phyloP scores from a whole-genome alignment of 2,888 invertebrate species.

The Chrysopilus asiliformis region DNA sequence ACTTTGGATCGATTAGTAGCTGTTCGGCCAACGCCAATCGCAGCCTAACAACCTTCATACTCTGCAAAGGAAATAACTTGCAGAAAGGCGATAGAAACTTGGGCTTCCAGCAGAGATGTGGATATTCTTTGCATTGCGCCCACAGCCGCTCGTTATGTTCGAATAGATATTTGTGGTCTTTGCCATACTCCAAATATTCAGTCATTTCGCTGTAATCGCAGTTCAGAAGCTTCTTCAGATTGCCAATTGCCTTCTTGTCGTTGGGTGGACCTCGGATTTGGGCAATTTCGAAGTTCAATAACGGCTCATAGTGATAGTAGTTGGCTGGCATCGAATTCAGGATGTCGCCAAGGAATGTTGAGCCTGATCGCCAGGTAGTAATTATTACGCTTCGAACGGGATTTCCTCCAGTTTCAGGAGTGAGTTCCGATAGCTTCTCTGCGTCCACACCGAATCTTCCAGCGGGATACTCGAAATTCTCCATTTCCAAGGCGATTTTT shows the following conservation, averaged over 20 bases:
- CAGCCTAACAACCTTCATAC: conserved; percentile 74
- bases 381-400: conserved; percentile 66
- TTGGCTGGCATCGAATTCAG: conserved; percentile 73
- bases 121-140: conserved; percentile 59
- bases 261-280: conserved; percentile 65
- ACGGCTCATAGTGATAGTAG: conserved; percentile 82
- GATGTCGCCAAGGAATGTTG: conserved; percentile 78
- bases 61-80: conserved; percentile 74
- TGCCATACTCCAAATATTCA: conserved; percentile 65
- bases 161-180: conserved; percentile 63
- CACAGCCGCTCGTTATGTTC: conserved; percentile 75
- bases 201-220: conserved; percentile 64
- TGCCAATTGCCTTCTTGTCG: conserved; percentile 50
- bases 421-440: conserved; percentile 51
- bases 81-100: conserved; percentile 67
- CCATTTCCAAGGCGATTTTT: conserved; percentile 43
- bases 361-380: conserved; percentile 85
- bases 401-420: conserved; percentile 53
- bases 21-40: conserved; percentile 57
- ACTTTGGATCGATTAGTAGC: conserved; percentile 57
- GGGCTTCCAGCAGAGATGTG: conserved; percentile 51
- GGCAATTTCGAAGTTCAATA: conserved; percentile 67
- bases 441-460: conserved; percentile 40
- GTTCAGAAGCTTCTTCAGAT: conserved; percentile 56
- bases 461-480: conserved; percentile 45